Percentiles rank a stretch among this genome's conserved stretches.
These are phyloP conservation scores for Manis pentadactyla DNA, from an alignment of 2,797 vertebrate species.

Conservation along the genomic window DNA sequence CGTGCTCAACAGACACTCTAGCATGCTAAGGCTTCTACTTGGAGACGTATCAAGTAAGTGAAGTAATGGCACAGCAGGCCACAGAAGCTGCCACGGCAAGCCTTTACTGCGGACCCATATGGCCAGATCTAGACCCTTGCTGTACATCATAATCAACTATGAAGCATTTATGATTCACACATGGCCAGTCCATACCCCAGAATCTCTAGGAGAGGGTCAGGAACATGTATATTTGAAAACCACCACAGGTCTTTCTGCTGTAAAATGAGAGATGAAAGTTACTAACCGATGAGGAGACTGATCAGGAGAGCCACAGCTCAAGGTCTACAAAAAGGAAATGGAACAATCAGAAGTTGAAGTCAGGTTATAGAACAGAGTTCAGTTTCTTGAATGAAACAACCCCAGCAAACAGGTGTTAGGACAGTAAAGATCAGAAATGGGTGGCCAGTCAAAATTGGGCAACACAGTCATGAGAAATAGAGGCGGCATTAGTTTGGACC, in stretches of 20 bases:
- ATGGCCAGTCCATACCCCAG: not conserved
- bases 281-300: not conserved
- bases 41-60: not conserved
- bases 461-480: not conserved
- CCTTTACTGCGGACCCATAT: not conserved
- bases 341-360: not conserved
- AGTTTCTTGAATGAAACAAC: not conserved
- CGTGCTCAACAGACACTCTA: not conserved
- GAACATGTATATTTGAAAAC: not conserved
- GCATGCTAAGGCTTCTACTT: not conserved
- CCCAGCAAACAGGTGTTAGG: not conserved
- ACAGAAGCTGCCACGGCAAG: not conserved
- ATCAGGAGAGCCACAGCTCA: not conserved
- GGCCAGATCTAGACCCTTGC: not conserved
- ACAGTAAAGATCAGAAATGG: not conserved
- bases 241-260: not conserved
- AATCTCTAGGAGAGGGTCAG: not conserved
- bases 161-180: not conserved
- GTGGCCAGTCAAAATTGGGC: not conserved
- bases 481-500: not conserved
- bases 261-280: not conserved
- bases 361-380: not conserved
- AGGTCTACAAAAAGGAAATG: not conserved
- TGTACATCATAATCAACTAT: not conserved
- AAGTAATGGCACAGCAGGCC: not conserved